Base-by-base conservation (phyloP, 2,797 vertebrate species). In the Acanthopagrus latus region DNA sequence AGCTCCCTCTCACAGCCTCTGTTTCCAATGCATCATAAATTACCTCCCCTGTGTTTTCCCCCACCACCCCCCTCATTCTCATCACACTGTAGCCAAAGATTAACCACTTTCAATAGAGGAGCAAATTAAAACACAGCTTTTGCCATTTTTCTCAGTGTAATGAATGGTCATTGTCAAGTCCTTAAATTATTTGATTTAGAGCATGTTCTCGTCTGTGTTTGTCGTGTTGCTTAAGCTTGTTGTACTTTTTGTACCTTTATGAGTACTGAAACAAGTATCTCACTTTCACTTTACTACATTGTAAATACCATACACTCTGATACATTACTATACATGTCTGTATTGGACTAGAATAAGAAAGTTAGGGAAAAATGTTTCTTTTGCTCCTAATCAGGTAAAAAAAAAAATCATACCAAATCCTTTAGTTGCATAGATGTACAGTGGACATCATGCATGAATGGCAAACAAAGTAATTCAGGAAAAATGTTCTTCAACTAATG, bases 1-100 rank as follows among this genome's bases (percentile, higher is more conserved):
- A 97, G 96, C 97, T 97, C 95, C 84, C 88, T 91, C 76, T 90
- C 91, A 96, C 95, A 94, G 95, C 95, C 94, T 96, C 94, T 95
- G 93, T 96, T 96, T 96, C 94, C 95, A 95, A 93, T 93, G 91
- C 94, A 92, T 92, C 96, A 96, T 95, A 94, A 95, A 94, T 94
- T 93, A 93, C 86, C 83, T 90, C 90, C 87, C 79, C 54, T 57
- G 87, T 89, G 92, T 80, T 77, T 71, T 44, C 23, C 29, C 51
- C 33, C 33, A 38, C 41, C n/a, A 10, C 20, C 2, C 8, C n/a
- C 43, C 48, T 72, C 69, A 20, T 75, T 67, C 79, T 87, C 88
- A 89, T 91, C 69, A 76, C 69, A 74, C 76, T 67, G 76, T 86
- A 86, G 84, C 89, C 82, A 90, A 87, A 92, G 90, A 94, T 94